Percentiles rank a stretch among this genome's conserved stretches.
These are phyloP conservation scores for Galbula dea DNA, from an alignment of 2,113 vertebrate species.

Conservation along the genomic window DNA sequence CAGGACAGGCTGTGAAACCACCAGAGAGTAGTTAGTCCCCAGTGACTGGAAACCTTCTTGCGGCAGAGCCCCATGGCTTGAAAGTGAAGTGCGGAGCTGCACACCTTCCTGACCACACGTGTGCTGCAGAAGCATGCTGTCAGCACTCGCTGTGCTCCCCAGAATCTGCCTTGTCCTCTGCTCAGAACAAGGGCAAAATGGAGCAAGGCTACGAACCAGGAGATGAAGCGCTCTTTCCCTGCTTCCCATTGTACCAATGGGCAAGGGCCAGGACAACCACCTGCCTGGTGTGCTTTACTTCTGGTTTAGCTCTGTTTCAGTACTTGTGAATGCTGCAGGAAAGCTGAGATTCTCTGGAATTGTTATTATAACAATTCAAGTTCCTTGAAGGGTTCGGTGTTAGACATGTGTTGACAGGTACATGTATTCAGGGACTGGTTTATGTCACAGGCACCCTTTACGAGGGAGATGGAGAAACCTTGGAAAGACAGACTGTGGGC, in stretches of 20 bases:
- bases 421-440: not conserved
- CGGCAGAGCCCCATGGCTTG: not conserved
- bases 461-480: not conserved
- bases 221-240: not conserved
- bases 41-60: not conserved
- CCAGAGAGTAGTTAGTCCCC: not conserved
- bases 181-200: not conserved
- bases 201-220: too few relatives aligned
- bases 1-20: conserved; percentile 82
- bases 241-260: not conserved
- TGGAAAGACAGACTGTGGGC: not conserved
- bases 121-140: not conserved
- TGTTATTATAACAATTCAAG: too few relatives aligned
- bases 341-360: not conserved
- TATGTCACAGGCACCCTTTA: not conserved
- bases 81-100: not conserved
- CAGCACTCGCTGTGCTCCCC: not conserved
- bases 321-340: accelerated
- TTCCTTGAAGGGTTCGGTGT: too few relatives aligned
- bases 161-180: not conserved
- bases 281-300: accelerated
- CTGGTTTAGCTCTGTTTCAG: not conserved
- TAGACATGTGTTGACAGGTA: not conserved
- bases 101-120: not conserved
- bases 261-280: not conserved